Base-by-base conservation (phyloP, 2,888 invertebrate genomes). In the Notodonta ziczac region DNA sequence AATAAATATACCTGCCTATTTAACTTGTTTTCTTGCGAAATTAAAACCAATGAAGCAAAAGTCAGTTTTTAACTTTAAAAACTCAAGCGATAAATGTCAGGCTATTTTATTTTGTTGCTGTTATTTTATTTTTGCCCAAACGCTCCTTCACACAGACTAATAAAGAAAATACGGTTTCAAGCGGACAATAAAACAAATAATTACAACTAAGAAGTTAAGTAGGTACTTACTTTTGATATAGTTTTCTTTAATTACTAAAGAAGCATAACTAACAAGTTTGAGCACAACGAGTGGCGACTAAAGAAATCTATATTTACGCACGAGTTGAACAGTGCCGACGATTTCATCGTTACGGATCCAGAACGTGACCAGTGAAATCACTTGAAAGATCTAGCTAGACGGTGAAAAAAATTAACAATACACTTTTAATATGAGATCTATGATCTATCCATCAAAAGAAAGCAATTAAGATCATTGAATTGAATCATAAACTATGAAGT, bases 361-460 rank as follows among this genome's bases (percentile, higher is more conserved):
- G 72, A 76, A 77, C 83, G 81, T 85, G 81, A 83, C 78, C 67
- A 76, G 68, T 69, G 66, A 77, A 75, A 77, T 75, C 66, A 24
- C 12, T 54, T 63, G 35, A 59, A 42, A 56, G 12, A 59, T 44
- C 57, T 46, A 46, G 46, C 57, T 46, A 46, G 46, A 46, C 46
- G 46, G 10, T 13, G 46, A 46, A n/a, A 46, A n/a, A 46, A 46
- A 46, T 13, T 5, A 7, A 46, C 13, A 46, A 46, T 46, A 46
- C n/a, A 6, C 46, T 12, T n/a, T 46, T 13, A 12, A 46, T 46
- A 46, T 13, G 6, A n/a, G 44, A 46, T 46, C 46, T 46, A 5
- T 42, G 40, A 42, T 42, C 42, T 42, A 42, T 35, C 42, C 8
- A 9, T 42, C 42, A 12, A 10, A 12, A 42, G 42, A 9, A 42